Evolutionary conservation across 2,888 invertebrate species (phyloP), one percentile per base, ranked within the genome.

Genomic region (Lapara coniferarum): DNA sequence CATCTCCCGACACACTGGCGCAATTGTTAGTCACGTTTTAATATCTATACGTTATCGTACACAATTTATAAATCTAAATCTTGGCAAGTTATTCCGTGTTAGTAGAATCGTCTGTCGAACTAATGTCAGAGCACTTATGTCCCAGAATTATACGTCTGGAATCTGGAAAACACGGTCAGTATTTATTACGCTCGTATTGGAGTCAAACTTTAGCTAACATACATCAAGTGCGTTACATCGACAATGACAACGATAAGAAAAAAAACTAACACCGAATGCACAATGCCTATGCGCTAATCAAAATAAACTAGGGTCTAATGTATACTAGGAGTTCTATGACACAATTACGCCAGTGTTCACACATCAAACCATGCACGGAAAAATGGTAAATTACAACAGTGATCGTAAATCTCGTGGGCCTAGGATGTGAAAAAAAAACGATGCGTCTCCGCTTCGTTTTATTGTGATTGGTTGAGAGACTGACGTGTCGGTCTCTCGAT

Each of bases 281-380:
- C 46, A 66, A 66, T 44, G 56, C 56, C 63, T 66, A 63, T 25
- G 59, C 13, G 16, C 67, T 44, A 66, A 57, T 66, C 66, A 19
- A 69, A 52, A 66, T 14, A 52, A 63, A 55, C 55, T 66, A 66
- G 67, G 66, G 52, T 53, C 52, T 69, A 69, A 66, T 57, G 30
- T 68, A 55, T 13, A 70, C 66, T 68, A 70, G 57, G 25, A 83
- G 73, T 78, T 79, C 82, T 63, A 83, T 78, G 76, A 87, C 89
- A 88, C 89, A 90, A 89, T 88, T 89, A 92, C 90, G 91, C 92
- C 92, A 92, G 89, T 89, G 85, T 86, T 82, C 77, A 86, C 82
- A 75, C 77, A 82, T 80, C 77, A 78, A 78, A 73, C 77, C 89
- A 89, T 89, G 87, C 89, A 88, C 72, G 77, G 66, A 77, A 74